Base-by-base conservation (phyloP, 2,797 vertebrate genomes). In the Pantherophis vulpinus region DNA sequence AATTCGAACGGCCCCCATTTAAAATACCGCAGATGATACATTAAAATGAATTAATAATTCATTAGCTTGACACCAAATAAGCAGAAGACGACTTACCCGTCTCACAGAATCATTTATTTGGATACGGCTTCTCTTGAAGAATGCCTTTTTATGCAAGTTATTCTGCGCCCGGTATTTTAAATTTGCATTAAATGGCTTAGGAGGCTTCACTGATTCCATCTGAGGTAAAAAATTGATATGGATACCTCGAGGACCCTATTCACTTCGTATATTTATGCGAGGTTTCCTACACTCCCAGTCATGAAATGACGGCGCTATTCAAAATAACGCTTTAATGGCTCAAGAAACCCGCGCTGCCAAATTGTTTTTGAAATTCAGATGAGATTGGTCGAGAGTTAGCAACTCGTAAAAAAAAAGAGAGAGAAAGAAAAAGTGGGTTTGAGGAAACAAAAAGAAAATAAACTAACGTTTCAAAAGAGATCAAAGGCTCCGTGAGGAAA, bases 21-120 rank as follows among this genome's bases (percentile, higher is more conserved):
- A 93, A 95, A 95, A 32, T 90, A 92, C 94, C 54, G 29, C 27
- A 90, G 95, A 56, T 88, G 91, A 56, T 94, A 88, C 60, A 93
- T 94, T 95, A 94, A 92, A 94, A 83, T 37, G 47, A 95, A 95
- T n/a, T 92, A 63, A 83, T 94, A 95, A 95, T 93, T 95, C 60
- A 96, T 94, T 25, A 94, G 59, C 56, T 94, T 91, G 87, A 5
- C 90, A 88, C 90, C 94, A 95, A 94, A 94, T 92, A 87, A 88
- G 10, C 94, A 51, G 61, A 94, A 93, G 93, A 90, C 90, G 93
- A 92, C 59, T 95, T 95, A 93, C 92, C 55, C 51, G 93, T 93
- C 95, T 94, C 89, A 94, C 89, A 94, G 95, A 90, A 92, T 89
- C 91, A 94, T 93, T 96, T 95, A 86, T 54, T 94, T 90, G 87